Conservation (phyloP, 2,113 vertebrate genomes). For the Columba janthina region DNA sequence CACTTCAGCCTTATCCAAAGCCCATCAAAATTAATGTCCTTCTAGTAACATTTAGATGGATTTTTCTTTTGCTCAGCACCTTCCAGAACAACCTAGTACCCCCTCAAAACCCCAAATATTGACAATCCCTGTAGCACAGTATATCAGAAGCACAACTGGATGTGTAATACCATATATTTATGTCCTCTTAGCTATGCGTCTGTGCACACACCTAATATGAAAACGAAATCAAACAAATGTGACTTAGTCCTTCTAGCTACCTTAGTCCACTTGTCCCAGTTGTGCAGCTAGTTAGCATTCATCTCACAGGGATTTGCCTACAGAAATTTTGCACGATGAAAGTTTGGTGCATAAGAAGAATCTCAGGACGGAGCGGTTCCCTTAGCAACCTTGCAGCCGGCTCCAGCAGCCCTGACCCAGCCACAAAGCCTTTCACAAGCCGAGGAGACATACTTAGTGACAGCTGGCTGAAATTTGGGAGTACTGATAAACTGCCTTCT, state of each 20-base stretch:
- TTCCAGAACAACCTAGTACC: not conserved
- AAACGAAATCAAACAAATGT: constrained; percentile 61
- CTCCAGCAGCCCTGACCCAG: constrained; percentile 76
- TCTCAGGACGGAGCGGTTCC: constrained; percentile 80
- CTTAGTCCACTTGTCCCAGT: constrained; percentile 55
- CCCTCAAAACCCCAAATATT: not conserved
- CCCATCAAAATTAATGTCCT: not conserved
- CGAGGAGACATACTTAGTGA: constrained; percentile 74
- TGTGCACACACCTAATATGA: constrained; percentile 16
- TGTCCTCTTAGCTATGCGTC: not conserved
- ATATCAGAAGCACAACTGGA: not conserved
- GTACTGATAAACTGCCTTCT: constrained; percentile 78
- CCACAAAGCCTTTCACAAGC: constrained; percentile 78
- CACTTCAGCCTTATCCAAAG: not conserved
- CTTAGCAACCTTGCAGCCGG: constrained; percentile 81
- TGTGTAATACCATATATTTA: not conserved
- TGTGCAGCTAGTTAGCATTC: constrained; percentile 75
- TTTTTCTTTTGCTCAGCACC: not conserved
- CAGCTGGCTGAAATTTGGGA: constrained; percentile 75
- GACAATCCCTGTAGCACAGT: not conserved
- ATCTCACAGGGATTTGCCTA: constrained; percentile 77
- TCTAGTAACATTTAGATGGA: not conserved
- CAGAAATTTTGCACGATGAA: constrained; percentile 82
- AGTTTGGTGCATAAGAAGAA: constrained; percentile 76
- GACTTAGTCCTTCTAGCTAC: constrained; percentile 50